Conservation (phyloP, 2,888 invertebrate species). For the Germaria angustata region DNA sequence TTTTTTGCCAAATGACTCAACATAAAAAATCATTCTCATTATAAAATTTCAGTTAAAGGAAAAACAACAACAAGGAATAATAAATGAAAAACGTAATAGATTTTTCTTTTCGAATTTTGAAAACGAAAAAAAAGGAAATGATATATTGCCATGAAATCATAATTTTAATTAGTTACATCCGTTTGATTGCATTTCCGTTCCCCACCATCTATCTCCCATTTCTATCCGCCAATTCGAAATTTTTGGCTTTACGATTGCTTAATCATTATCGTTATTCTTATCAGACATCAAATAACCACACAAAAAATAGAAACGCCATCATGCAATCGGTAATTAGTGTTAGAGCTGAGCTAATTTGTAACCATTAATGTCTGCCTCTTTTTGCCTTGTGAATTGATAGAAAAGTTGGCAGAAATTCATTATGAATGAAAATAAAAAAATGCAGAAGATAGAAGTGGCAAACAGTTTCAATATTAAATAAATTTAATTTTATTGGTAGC, state of each 20-base stretch:
- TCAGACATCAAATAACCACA: conserved; percentile 23
- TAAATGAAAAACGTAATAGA: conserved; percentile 1
- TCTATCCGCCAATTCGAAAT: background rate
- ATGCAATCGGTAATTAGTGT: conserved; percentile 63
- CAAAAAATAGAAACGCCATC: background rate
- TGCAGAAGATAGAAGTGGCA: too few relatives aligned
- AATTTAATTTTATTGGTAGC: too few relatives aligned
- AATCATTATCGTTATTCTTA: conserved; percentile 17
- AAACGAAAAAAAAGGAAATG: conserved; percentile 37
- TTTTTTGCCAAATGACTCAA: conserved; percentile 58
- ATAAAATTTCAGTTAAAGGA: conserved; percentile 13
- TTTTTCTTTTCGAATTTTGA: background rate
- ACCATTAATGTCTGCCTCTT: conserved; percentile 33
- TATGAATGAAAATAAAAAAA: background rate
- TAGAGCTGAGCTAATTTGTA: conserved; percentile 43
- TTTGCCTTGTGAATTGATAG: conserved; percentile 48
- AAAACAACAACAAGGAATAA: background rate
- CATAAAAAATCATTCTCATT: conserved; percentile 50
- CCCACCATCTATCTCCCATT: background rate
- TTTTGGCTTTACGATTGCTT: conserved; percentile 25
- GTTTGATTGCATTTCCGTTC: conserved; percentile 59
- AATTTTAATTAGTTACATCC: conserved; percentile 63
- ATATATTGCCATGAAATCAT: conserved; percentile 61
- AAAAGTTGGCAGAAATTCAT: conserved; percentile 51
- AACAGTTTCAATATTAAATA: too few relatives aligned